Evolutionary conservation across 2,888 invertebrate genomes (phyloP), one percentile per base, ranked within the genome.

Genomic region (Actias luna): DNA sequence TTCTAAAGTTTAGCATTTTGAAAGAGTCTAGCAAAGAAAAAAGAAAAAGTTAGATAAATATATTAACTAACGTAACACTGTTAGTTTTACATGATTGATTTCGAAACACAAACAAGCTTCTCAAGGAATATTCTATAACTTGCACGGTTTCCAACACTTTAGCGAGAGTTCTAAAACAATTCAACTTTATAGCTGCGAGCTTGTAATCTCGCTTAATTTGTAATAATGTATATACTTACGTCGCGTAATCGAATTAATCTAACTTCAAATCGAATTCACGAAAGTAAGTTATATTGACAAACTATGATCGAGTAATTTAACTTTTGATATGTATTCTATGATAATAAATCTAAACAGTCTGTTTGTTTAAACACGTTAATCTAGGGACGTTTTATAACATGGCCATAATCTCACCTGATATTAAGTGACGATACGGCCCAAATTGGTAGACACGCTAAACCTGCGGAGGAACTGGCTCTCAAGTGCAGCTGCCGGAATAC

Each of bases 271-370:
- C 35, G 3, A 61, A 31, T 31, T 42, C 31, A 55, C 5, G 5
- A 57, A 57, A 29, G 31, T 22, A 61, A 42, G 42, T 57, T 58
- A 18, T 58, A 57, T 58, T 42, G 57, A 58, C 35, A 55, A 61
- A 22, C 33, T 58, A 39, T n/a, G 39, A 31, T 39, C 18, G 42
- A 58, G 61, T 61, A 61, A 61, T 57, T 61, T 61, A 61, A 61
- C 61, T 61, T 61, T 29, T 39, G 39, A 39, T 57, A 61, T 61
- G 46, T 50, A 39, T 5, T 61, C 33, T 39, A 29, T 61, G 39
- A 58, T 33, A 22, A 35, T 22, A 8, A 14, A 36, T 22, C 29
- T 58, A n/a, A n/a, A n/a, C n/a, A n/a, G n/a, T n/a, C n/a, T n/a
- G n/a, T n/a, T n/a, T n/a, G n/a, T n/a, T n/a, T n/a, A n/a, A n/a